These are phyloP conservation scores for Achlya flavicornis DNA, from an alignment of 2,888 invertebrate genomes.

Conservation along the genomic window DNA sequence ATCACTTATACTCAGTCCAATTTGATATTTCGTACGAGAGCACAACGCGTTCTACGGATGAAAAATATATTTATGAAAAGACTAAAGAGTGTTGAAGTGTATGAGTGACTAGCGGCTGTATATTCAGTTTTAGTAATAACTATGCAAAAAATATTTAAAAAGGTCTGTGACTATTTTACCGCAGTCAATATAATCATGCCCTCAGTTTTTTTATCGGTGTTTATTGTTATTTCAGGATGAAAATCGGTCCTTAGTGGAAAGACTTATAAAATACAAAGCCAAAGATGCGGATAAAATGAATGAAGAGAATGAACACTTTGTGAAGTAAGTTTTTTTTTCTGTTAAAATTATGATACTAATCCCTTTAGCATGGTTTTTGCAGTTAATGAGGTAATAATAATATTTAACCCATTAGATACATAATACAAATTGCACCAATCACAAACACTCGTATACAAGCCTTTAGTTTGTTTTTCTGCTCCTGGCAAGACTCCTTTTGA, in stretches of 20 bases:
- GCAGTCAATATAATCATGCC: conserved; percentile 14
- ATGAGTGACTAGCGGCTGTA: conserved; percentile 16
- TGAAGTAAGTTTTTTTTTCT: conserved; percentile 86
- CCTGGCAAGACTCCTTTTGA: background rate
- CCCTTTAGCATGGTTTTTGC: conserved; percentile 46
- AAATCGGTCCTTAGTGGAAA: conserved; percentile 92
- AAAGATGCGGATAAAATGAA: conserved; percentile 98
- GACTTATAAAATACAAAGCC: conserved; percentile 95
- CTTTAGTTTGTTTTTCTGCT: background rate
- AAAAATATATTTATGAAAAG: conserved; percentile 8
- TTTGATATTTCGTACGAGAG: conserved; percentile 50
- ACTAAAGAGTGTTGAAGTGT: conserved; percentile 1
- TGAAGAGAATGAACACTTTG: conserved; percentile 96
- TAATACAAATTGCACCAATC: background rate
- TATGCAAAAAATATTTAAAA: conserved; percentile 46
- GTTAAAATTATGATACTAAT: conserved; percentile 26
- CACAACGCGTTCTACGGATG: background rate
- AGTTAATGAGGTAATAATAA: conserved; percentile 37
- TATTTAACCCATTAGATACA: background rate
- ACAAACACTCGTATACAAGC: background rate
- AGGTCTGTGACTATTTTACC: conserved; percentile 29
- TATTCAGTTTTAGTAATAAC: conserved; percentile 25
- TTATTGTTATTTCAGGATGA: conserved; percentile 88
- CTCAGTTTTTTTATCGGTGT: conserved; percentile 16
- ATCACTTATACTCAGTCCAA: conserved; percentile 61